These are phyloP conservation scores for Eurois occulta DNA, from an alignment of 2,888 invertebrate species.

Conservation along the genomic window DNA sequence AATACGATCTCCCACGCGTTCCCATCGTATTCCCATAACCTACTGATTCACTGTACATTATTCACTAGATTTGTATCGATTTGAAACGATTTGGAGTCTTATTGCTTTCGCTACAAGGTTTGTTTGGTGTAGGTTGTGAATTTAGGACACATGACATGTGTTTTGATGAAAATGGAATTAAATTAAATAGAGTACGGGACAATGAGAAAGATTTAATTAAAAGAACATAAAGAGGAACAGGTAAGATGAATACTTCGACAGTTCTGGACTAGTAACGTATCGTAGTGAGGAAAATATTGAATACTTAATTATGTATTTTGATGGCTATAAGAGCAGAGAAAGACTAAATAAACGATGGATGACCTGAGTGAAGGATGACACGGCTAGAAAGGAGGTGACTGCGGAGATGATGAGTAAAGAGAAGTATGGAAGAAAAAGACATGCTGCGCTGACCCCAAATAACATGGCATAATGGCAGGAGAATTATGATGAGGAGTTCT, in stretches of 20 bases:
- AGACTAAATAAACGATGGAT: too few relatives aligned
- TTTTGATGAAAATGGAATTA: neutral
- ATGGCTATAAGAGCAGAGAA: neutral
- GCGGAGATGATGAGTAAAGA: too few relatives aligned
- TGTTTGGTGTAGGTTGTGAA: neutral
- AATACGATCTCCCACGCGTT: constrained; percentile 62
- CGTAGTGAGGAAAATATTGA: neutral
- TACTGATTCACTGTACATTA: constrained; percentile 54
- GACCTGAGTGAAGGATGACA: too few relatives aligned
- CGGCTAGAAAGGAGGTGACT: too few relatives aligned
- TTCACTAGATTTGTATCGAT: constrained; percentile 25
- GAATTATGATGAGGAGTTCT: neutral
- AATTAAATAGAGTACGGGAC: neutral
- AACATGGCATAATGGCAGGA: too few relatives aligned
- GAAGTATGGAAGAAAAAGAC: too few relatives aligned
- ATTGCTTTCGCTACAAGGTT: neutral
- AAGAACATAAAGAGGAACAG: neutral
- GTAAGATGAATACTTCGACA: neutral
- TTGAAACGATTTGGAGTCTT: constrained; percentile 31
- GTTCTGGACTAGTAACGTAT: neutral
- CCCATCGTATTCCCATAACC: constrained; percentile 65
- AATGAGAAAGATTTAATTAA: neutral
- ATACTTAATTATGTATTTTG: too few relatives aligned
- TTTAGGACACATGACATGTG: neutral
- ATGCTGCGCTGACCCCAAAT: too few relatives aligned